Conservation (phyloP, 2,888 invertebrate genomes). For the Clivina fossor region DNA sequence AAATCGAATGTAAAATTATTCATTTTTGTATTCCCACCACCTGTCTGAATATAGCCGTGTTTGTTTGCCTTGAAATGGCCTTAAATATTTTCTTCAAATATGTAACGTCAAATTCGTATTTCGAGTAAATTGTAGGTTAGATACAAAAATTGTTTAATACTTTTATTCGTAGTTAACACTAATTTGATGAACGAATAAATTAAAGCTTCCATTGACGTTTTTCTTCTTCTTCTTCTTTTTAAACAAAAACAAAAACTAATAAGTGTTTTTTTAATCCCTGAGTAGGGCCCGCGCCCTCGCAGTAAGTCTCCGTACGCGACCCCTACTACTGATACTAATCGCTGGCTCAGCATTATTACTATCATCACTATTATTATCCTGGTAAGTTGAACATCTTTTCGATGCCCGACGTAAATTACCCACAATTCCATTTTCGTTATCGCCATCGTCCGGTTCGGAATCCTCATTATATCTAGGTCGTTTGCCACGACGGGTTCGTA, state of each 20-base stretch:
- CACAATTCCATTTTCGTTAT: conserved; percentile 36
- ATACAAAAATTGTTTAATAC: too few species aligned
- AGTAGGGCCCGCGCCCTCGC: conserved; percentile 73
- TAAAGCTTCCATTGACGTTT: too few species aligned
- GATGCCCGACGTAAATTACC: conserved; percentile 34
- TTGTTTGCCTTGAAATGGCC: too few species aligned
- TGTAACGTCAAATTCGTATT: not conserved
- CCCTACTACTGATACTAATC: conserved; percentile 74
- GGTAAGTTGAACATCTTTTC: conserved; percentile 20
- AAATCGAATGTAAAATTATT: too few species aligned
- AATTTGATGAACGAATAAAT: too few species aligned
- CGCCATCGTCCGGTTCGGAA: conserved; percentile 43
- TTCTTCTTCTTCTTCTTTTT: too few species aligned
- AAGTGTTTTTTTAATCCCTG: conserved; percentile 52
- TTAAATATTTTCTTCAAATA: not conserved
- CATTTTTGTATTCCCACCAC: too few species aligned
- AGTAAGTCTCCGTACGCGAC: conserved; percentile 80
- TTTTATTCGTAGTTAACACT: too few species aligned
- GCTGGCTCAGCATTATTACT: conserved; percentile 40
- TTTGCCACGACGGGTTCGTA: conserved; percentile 45
- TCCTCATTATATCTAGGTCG: conserved; percentile 50
- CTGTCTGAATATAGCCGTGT: too few species aligned
- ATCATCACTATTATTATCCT: conserved; percentile 41
- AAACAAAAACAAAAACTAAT: too few species aligned
- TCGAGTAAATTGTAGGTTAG: not conserved